Evolutionary conservation across 2,797 vertebrate genomes (phyloP).

Genomic region (Tarsius wallacei): DNA sequence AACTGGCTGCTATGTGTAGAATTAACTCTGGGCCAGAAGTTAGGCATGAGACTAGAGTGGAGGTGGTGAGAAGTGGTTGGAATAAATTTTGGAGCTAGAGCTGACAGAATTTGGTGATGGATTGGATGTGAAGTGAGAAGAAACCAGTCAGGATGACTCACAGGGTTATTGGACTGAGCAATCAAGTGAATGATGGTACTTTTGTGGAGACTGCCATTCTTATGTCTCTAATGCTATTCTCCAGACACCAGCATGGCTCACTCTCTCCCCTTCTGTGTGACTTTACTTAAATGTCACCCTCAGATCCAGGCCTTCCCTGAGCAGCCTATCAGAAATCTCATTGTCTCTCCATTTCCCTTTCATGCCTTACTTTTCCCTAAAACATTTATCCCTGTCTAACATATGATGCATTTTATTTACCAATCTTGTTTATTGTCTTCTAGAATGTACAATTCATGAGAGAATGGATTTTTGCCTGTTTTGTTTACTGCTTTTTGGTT

Average conservation of each 20-base stretch:
- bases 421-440: neutral
- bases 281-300: neutral
- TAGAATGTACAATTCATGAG: neutral
- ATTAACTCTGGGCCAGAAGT: neutral
- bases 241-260: neutral
- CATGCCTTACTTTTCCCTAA: neutral
- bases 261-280: neutral
- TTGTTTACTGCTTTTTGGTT: neutral
- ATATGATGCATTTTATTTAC: neutral
- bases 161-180: neutral
- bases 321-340: neutral
- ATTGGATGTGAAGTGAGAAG: neutral
- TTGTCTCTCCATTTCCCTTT: neutral
- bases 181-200: neutral
- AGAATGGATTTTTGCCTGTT: neutral
- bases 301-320: neutral
- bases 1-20: neutral
- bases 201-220: neutral
- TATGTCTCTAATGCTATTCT: neutral
- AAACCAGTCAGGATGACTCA: slow-evolving; percentile 30
- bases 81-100: neutral
- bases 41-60: neutral
- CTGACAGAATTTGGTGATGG: slow-evolving; percentile 45
- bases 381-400: neutral
- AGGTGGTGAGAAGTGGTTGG: accelerated